Evolutionary conservation across 2,113 vertebrate species (phyloP), one percentile per base, ranked within the genome.

Genomic region (Melanostigma gelatinosum): DNA sequence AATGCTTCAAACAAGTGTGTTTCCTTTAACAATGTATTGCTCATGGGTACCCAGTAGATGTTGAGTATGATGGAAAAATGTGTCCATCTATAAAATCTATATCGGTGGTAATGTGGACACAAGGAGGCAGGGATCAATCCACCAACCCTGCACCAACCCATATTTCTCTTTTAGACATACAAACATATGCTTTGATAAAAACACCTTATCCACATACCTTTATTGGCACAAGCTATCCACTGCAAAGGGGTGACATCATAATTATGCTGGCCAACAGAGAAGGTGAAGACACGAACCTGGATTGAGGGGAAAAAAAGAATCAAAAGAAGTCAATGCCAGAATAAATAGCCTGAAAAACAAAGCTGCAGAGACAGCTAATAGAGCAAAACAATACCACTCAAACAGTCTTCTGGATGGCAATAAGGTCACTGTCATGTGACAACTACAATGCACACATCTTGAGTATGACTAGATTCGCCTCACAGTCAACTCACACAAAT

Each of bases 151-250:
- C 3, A 52, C 6, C 6, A 40, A 63, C 1, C 2, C n/a, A 20
- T 5, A 20, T 24, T 64, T 11, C 11, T 32, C 32, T 15, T 50
- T 40, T 42, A 46, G 34, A n/a, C 40, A 48, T 13, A 7, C 8
- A 64, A 72, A 70, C 12, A 16, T 6, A 27, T 22, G 6, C 52
- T 40, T 54, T 27, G 13, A 52, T 9, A 20, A 12, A 61, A 52
- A 20, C 5, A 24, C 40, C 10, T 11, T 7, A 29, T 67, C 61
- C 32, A 40, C 87, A 72, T 91, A 99, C 98, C 98, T 96, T 98
- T 99, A 92, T 99, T 99, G 85, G 96, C 95, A 1, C 97, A 99
- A 18, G 98, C 98, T 92, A 99, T 99, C 98, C 98, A 99, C 93
- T 99, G 97, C 91, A 99, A 91, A 0, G 98, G 98, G 0, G 97